Conservation (phyloP, 2,797 vertebrate species). For the Xenentodon cancila region DNA sequence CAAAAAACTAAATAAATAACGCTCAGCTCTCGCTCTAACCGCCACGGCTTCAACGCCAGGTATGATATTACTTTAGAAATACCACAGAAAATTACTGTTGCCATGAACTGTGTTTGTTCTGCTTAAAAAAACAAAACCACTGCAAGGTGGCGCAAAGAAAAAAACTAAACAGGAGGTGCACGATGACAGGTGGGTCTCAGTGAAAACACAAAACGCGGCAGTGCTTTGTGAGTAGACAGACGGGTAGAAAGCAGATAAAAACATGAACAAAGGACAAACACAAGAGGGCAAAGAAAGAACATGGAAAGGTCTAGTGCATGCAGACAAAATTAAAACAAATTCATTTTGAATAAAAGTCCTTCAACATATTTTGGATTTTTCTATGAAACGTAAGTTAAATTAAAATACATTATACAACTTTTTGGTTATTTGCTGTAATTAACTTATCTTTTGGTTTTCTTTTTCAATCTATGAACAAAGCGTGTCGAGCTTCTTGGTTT, state of each 20-base stretch:
- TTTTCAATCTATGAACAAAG: too few species aligned
- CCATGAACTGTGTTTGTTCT: conserved; percentile 1
- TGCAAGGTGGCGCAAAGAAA: too few species aligned
- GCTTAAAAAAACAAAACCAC: conserved; percentile 12
- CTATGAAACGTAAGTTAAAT: too few species aligned
- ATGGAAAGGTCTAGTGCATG: conserved; percentile 10
- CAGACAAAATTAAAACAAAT: neutral
- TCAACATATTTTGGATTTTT: too few species aligned
- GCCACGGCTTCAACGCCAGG: conserved; percentile 2
- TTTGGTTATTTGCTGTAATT: neutral
- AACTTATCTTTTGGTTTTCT: neutral
- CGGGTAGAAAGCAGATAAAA: conserved; percentile 11
- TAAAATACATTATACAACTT: neutral
- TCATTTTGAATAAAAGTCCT: too few species aligned
- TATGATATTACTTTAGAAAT: neutral
- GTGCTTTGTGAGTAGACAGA: too few species aligned
- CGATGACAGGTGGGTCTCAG: too few species aligned
- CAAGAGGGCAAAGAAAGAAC: conserved; percentile 17
- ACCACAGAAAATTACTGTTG: conserved; percentile 28
- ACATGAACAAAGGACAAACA: conserved; percentile 14
- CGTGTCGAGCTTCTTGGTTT: too few species aligned
- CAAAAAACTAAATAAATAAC: neutral
- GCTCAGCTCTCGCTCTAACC: neutral
- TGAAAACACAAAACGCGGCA: too few species aligned
- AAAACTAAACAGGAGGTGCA: too few species aligned